Evolutionary conservation across 2,888 invertebrate species (phyloP).

Genomic region (Drosophila monieri): DNA sequence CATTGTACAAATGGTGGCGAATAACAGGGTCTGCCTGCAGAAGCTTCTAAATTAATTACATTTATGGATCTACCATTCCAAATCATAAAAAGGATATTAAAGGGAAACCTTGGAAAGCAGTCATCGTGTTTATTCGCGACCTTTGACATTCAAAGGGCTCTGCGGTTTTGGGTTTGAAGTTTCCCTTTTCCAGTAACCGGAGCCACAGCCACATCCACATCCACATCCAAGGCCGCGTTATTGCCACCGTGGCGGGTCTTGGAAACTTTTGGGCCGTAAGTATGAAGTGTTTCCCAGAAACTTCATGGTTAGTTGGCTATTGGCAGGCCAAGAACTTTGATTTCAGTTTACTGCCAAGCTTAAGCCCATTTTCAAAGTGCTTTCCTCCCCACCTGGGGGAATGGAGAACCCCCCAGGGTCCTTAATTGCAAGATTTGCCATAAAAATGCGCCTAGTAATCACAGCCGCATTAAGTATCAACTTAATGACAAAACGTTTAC

Average conservation of each 20-base stretch:
- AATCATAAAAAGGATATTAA: neutral
- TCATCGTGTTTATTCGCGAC: constrained; percentile 15
- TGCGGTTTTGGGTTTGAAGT: constrained; percentile 31
- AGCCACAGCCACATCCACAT: constrained; percentile 3
- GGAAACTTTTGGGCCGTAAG: constrained; percentile 33
- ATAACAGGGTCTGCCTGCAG: neutral
- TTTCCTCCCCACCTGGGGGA: neutral
- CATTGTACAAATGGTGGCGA: constrained; percentile 15
- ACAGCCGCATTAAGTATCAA: constrained; percentile 54
- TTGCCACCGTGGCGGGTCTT: constrained; percentile 16
- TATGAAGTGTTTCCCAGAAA: constrained; percentile 16
- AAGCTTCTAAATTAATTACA: constrained; percentile 15
- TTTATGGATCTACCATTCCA: constrained; percentile 6
- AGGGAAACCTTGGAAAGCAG: neutral
- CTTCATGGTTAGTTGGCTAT: constrained; percentile 28
- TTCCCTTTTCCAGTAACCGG: neutral
- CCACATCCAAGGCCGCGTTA: constrained; percentile 35
- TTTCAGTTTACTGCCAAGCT: constrained; percentile 10
- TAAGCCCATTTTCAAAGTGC: neutral
- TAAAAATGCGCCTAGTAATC: constrained; percentile 55
- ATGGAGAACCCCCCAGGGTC: neutral
- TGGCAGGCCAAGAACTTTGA: constrained; percentile 14
- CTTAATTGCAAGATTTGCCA: constrained; percentile 21
- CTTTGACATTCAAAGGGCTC: constrained; percentile 41
- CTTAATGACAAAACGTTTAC: constrained; percentile 73